Conservation (phyloP, 1,140 invertebrate species). For the Phymorhynchus buccinoides region DNA sequence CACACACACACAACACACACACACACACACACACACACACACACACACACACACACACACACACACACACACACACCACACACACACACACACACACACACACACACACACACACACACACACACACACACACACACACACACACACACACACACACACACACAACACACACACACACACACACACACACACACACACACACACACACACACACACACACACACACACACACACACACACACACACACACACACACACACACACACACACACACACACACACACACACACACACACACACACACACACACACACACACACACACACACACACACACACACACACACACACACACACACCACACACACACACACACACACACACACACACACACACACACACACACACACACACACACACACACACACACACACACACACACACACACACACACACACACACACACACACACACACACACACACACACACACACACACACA, state of each 20-base stretch:
- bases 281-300: neutral
- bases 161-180: slow-evolving; percentile 8
- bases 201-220: neutral
- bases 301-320: neutral
- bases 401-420: no score
- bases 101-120: neutral
- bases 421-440: no score
- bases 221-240: neutral
- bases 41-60: neutral
- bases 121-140: slow-evolving; percentile 6
- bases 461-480: no score
- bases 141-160: slow-evolving; percentile 25
- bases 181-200: slow-evolving; percentile 21
- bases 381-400: no score
- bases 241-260: neutral
- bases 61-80: neutral
- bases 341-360: no score
- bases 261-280: neutral
- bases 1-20: neutral
- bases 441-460: no score
- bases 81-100: neutral
- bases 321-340: neutral
- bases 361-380: no score
- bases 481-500: no score
- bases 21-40: neutral